phyloP scores from a whole-genome alignment of 1,140 invertebrate genomes.

The Scylla paramamosain region DNA sequence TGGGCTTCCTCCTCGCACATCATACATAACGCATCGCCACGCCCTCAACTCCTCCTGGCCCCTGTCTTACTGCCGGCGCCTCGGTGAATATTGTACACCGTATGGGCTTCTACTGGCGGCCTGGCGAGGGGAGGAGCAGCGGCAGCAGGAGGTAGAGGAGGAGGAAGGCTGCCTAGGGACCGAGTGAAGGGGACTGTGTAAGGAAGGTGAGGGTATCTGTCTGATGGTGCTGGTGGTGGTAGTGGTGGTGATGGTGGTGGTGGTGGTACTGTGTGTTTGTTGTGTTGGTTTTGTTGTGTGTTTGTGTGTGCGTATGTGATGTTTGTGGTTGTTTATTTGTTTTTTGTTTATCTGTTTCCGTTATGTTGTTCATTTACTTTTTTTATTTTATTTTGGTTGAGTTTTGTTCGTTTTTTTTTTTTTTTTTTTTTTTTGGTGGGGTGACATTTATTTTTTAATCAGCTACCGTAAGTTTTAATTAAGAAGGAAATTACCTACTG shows the following conservation, averaged over 20 bases:
- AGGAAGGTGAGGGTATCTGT: neutral
- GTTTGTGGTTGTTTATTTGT: neutral
- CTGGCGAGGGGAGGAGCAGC: neutral
- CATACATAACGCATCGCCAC: conserved; percentile 43
- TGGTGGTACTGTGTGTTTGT: neutral
- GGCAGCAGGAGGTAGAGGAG: neutral
- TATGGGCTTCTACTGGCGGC: conserved; percentile 33
- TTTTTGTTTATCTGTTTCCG: neutral
- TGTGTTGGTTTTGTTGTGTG: neutral
- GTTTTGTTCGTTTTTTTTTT: no score
- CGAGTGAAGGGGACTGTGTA: neutral
- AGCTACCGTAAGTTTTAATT: no score
- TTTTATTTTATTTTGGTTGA: no score
- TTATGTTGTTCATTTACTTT: no score
- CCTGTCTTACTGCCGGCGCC: conserved; percentile 34
- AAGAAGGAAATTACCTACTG: no score
- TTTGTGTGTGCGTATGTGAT: neutral
- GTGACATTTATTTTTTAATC: no score
- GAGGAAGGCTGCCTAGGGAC: neutral
- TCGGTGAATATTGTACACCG: conserved; percentile 39
- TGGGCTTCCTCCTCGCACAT: no score
- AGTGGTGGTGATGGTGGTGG: neutral
- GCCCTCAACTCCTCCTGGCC: conserved; percentile 18
- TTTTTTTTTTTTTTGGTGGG: no score
- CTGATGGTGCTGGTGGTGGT: no score